A percentile compares a stretch with the other conserved stretches of the same genome.
phyloP scores from a whole-genome alignment of 2,113 vertebrate genomes.

The Pangasianodon gigas region DNA sequence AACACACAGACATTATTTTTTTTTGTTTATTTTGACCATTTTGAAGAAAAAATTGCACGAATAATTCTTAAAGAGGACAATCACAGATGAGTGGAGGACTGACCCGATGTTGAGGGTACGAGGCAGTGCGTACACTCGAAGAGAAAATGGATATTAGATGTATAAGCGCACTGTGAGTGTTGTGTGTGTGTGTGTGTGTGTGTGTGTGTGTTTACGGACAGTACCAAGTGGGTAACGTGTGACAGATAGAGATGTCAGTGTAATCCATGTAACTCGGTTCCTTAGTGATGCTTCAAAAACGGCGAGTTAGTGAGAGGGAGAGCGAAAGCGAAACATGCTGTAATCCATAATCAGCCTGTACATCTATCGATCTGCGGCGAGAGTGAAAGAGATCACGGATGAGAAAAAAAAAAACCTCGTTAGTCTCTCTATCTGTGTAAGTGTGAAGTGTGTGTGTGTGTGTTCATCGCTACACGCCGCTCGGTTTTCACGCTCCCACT shows the following conservation, averaged over 20 bases:
- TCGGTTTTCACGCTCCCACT: constrained; percentile 52
- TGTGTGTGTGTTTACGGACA: neutral
- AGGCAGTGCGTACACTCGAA: neutral
- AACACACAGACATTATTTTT: no score
- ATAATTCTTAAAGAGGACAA: no score
- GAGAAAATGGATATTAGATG: no score
- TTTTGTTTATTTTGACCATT: no score
- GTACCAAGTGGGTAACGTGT: neutral
- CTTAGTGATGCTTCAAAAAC: constrained; percentile 39
- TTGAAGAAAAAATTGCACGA: no score
- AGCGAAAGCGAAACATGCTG: constrained; percentile 49
- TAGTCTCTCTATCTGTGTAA: constrained; percentile 14
- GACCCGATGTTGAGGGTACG: no score
- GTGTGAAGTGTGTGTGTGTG: constrained; percentile 32
- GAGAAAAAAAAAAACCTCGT: constrained; percentile 13
- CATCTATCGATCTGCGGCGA: constrained; percentile 48
- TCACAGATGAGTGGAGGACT: neutral
- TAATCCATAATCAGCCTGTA: constrained; percentile 58
- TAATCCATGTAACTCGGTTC: constrained; percentile 33
- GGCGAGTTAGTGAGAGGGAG: constrained; percentile 16
- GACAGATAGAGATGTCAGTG: constrained; percentile 52
- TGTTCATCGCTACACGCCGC: constrained; percentile 31
- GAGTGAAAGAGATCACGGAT: neutral
- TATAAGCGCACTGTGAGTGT: no score
- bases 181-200: neutral